Conservation (phyloP, 2,113 vertebrate species). For the Brienomyrus longianalis region DNA sequence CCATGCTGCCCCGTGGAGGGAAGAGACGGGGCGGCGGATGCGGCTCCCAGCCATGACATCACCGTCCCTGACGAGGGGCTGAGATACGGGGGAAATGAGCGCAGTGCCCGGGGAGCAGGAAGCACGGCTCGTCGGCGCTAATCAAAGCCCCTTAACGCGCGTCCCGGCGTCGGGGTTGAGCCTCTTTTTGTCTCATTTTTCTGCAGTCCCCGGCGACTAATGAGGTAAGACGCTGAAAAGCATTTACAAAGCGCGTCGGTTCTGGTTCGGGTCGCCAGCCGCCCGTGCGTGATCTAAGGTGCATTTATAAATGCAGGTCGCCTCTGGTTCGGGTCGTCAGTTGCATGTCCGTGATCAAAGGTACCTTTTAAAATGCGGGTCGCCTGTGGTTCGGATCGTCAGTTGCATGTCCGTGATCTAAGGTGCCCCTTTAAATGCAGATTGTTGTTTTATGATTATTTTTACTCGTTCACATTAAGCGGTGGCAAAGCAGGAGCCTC, state of each 20-base stretch:
- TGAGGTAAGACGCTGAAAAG: not conserved
- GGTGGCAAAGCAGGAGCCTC: not conserved
- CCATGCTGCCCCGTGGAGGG: not conserved
- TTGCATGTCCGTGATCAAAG: not conserved
- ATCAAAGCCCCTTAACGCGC: not conserved
- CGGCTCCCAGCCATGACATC: not conserved
- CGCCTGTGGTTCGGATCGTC: not conserved
- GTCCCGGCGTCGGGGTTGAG: not conserved
- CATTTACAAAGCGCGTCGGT: not conserved
- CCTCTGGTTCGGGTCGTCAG: not conserved
- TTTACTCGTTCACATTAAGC: not conserved
- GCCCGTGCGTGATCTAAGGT: not conserved
- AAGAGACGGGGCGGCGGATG: not conserved
- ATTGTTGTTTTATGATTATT: not conserved
- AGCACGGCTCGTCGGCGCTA: not conserved
- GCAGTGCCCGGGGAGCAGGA: not conserved
- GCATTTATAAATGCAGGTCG: not conserved
- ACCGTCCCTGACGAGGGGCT: not conserved
- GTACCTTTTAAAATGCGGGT: not conserved
- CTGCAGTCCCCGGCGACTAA: not conserved
- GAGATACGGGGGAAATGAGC: not conserved
- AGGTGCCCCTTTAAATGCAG: not conserved
- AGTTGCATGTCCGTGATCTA: not conserved
- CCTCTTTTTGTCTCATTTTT: not conserved
- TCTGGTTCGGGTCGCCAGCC: not conserved